Conservation (phyloP, 2,888 invertebrate genomes). For the Scaptomyza tumidula region DNA sequence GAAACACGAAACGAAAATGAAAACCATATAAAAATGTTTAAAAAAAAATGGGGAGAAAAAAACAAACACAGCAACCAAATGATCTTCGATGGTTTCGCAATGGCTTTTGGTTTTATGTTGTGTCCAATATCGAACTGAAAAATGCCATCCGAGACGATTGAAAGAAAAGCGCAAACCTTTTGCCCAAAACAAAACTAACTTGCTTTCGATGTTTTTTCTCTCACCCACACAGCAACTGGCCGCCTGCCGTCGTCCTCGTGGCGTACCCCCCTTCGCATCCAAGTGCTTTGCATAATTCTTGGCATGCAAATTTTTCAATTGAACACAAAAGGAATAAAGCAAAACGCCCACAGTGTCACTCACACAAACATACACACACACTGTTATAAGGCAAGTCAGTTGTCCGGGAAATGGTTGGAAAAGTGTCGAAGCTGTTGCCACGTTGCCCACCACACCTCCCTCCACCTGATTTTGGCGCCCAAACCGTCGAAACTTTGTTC, state of each 20-base stretch:
- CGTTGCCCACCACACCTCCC: conserved; percentile 21
- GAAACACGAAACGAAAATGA: conserved; percentile 52
- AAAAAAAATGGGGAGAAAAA: conserved; percentile 12
- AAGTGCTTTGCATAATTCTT: conserved; percentile 74
- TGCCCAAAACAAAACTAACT: conserved; percentile 55
- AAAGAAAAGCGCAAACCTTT: conserved; percentile 64
- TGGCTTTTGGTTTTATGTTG: conserved; percentile 48
- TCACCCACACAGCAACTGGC: conserved; percentile 41
- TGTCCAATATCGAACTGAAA: conserved; percentile 37
- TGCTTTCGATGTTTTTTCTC: conserved; percentile 44
- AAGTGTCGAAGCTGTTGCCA: conserved; percentile 72
- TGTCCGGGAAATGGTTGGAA: conserved; percentile 67
- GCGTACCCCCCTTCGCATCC: conserved; percentile 14
- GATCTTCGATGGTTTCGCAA: conserved; percentile 67
- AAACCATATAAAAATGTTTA: conserved; percentile 50
- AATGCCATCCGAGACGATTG: conserved; percentile 29
- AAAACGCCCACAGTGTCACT: conserved; percentile 62
- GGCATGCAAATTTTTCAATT: conserved; percentile 79
- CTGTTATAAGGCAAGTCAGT: conserved; percentile 38
- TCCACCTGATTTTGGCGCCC: conserved; percentile 23
- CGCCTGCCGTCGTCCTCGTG: neutral
- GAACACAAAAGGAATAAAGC: conserved; percentile 70
- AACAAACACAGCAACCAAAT: conserved; percentile 42
- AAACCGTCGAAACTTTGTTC: conserved; percentile 66
- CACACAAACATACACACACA: conserved; percentile 49